Percentiles rank a stretch among this genome's conserved stretches.
Conservation (phyloP, 2,113 vertebrate species). For the Eonycteris spelaea region DNA sequence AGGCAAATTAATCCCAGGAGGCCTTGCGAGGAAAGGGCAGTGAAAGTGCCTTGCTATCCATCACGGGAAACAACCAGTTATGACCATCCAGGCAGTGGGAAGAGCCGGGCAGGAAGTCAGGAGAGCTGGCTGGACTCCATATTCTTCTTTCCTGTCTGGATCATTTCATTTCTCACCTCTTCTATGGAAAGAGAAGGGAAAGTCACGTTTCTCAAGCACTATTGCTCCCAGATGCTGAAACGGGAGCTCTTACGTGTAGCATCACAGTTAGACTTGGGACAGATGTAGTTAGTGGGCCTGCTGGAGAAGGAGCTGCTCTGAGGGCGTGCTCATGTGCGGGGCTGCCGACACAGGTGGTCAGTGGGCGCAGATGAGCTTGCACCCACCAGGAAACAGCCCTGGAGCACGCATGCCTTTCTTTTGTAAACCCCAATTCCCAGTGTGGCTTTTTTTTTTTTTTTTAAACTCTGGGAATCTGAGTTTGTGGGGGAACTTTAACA, state of each 20-base stretch:
- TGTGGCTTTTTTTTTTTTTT: neutral
- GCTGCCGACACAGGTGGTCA: neutral
- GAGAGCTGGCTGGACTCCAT: rapidly evolving
- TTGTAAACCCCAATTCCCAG: neutral
- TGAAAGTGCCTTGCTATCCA: neutral
- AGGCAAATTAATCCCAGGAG: neutral
- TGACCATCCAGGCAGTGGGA: rapidly evolving
- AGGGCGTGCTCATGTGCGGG: rapidly evolving
- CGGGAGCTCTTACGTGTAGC: neutral
- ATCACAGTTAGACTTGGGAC: neutral
- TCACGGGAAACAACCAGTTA: neutral
- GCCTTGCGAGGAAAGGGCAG: neutral
- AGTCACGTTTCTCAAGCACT: rapidly evolving
- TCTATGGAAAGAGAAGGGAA: rapidly evolving
- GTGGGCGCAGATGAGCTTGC: neutral
- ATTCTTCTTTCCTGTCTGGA: rapidly evolving
- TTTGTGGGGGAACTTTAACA: neutral
- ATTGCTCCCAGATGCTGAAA: neutral
- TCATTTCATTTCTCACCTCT: neutral
- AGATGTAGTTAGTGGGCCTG: too few species aligned
- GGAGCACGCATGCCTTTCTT: neutral
- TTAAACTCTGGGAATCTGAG: neutral
- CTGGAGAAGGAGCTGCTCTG: neutral
- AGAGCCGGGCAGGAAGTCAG: neutral
- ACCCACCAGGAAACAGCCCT: neutral